These are phyloP conservation scores for Thymelicus sylvestris DNA, from an alignment of 2,888 invertebrate genomes.

Conservation along the genomic window DNA sequence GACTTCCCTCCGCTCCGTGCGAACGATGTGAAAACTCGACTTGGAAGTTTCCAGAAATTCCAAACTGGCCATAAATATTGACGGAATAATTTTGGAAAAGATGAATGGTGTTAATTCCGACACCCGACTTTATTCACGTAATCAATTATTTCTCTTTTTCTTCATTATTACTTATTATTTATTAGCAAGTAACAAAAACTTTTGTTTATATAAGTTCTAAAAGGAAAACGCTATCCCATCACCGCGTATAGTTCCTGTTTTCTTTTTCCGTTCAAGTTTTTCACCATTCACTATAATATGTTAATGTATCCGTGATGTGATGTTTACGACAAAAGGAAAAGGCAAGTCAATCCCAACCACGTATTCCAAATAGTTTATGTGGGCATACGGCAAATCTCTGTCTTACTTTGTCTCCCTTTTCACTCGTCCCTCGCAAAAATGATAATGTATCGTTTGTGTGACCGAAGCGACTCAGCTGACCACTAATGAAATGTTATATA, in stretches of 20 bases:
- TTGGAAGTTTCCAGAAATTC: slow-evolving; percentile 30
- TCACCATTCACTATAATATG: not conserved
- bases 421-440: slow-evolving; percentile 78
- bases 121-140: not conserved
- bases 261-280: not conserved
- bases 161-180: not conserved
- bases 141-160: not conserved
- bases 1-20: slow-evolving; percentile 44
- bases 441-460: slow-evolving; percentile 77
- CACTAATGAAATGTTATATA: slow-evolving; percentile 77
- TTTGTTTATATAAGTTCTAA: too few relatives aligned
- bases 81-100: slow-evolving; percentile 18
- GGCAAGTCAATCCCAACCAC: slow-evolving; percentile 28
- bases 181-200: not conserved
- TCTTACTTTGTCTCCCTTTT: slow-evolving; percentile 76
- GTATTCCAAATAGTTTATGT: slow-evolving; percentile 34
- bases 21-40: slow-evolving; percentile 42
- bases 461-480: slow-evolving; percentile 66
- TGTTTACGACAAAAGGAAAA: slow-evolving; percentile 24
- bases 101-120: slow-evolving; percentile 25
- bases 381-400: slow-evolving; percentile 58
- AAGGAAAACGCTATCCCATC: too few relatives aligned
- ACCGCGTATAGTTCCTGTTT: not conserved
- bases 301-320: not conserved
- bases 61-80: slow-evolving; percentile 35